phyloP scores from a whole-genome alignment of 2,797 vertebrate species.

The Echiichthys vipera region DNA sequence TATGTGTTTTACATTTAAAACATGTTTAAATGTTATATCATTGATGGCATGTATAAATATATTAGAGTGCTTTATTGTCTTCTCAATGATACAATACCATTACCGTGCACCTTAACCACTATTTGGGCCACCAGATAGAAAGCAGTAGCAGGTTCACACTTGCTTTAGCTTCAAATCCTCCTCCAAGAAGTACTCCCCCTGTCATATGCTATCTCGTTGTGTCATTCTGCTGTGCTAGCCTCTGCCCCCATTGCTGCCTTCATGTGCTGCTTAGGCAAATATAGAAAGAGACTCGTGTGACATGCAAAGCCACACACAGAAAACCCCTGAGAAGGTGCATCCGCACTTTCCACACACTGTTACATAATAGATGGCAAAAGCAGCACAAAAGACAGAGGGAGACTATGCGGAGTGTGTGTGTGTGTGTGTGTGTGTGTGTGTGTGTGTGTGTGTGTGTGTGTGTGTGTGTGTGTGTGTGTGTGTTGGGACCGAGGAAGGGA shows the following conservation, averaged over 20 bases:
- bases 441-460: background rate
- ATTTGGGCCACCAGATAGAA: background rate
- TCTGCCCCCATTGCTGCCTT: conserved; percentile 29
- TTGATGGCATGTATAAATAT: background rate
- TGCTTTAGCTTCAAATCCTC: conserved; percentile 2
- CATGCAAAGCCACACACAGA: conserved; percentile 49
- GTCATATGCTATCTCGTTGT: conserved; percentile 31
- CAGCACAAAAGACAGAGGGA: conserved; percentile 53
- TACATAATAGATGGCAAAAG: conserved; percentile 67
- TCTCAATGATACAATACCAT: background rate
- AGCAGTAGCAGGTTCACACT: conserved; percentile 9
- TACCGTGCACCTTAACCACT: background rate
- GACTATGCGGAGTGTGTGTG: conserved; percentile 23
- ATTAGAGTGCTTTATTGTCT: background rate
- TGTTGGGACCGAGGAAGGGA: conserved; percentile 46
- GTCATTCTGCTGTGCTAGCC: conserved; percentile 34
- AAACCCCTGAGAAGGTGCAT: conserved; percentile 56
- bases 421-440: conserved; percentile 3
- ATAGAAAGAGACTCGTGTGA: conserved; percentile 56
- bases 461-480: conserved; percentile 22
- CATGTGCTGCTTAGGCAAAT: conserved; percentile 52
- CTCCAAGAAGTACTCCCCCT: conserved; percentile 10
- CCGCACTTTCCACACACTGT: conserved; percentile 45
- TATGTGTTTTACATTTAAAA: background rate
- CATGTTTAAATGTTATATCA: background rate